Evolutionary conservation across 2,113 vertebrate species (phyloP).

Genomic region (Pseudorectes ferrugineus): DNA sequence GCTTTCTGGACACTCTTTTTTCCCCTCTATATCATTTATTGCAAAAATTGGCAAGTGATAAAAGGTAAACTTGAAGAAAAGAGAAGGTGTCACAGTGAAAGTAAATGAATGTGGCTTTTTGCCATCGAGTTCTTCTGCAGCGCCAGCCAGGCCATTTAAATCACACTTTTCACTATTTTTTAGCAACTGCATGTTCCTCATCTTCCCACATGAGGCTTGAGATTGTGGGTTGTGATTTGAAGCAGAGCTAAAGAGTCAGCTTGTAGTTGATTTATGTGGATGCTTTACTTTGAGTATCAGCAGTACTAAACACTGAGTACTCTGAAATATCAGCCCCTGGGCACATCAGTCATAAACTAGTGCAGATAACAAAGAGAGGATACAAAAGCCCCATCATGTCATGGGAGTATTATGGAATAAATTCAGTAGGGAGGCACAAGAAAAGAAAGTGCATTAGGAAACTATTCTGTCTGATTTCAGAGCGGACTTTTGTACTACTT

Average conservation of each 20-base stretch:
- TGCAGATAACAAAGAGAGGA: background rate
- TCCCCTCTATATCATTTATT: background rate
- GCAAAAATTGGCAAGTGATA: background rate
- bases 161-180: background rate
- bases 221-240: background rate
- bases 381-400: background rate
- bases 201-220: background rate
- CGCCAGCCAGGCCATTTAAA: background rate
- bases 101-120: background rate
- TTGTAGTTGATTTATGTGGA: background rate
- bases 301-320: background rate
- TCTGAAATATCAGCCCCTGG: background rate
- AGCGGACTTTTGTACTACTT: background rate
- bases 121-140: background rate
- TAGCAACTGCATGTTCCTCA: background rate
- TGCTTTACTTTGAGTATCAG: background rate
- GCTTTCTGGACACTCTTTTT: background rate
- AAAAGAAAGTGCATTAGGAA: background rate
- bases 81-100: background rate
- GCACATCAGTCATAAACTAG: background rate
- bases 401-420: background rate
- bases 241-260: background rate
- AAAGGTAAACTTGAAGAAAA: background rate
- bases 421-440: background rate
- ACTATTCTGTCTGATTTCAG: background rate